phyloP scores from a whole-genome alignment of 1,140 invertebrate genomes.

The Cherax quadricarinatus region DNA sequence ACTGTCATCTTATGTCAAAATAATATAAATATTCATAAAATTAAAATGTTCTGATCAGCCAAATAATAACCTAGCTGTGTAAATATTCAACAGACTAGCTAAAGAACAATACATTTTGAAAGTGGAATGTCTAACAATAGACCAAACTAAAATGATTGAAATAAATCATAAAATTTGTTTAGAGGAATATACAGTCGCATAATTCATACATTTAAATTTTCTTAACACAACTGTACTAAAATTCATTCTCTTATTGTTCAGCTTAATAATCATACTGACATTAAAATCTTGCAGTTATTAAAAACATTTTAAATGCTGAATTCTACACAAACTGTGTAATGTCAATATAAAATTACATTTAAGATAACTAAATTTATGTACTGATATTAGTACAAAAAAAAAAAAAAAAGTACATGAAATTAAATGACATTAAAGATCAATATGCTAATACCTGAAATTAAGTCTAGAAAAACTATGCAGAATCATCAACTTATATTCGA shows the following conservation, averaged over 20 bases:
- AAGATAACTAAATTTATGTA: background rate
- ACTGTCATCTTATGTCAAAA: background rate
- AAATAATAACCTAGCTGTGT: background rate
- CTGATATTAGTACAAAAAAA: background rate
- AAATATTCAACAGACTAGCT: conserved; percentile 31
- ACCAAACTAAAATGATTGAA: background rate
- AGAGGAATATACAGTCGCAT: background rate
- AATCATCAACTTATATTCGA: background rate
- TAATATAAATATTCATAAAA: background rate
- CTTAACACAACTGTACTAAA: too few relatives aligned
- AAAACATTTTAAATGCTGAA: background rate
- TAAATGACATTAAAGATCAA: background rate
- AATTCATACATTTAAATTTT: background rate
- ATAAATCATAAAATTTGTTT: background rate
- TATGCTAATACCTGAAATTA: background rate
- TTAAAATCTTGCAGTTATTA: background rate
- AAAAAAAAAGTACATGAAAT: background rate
- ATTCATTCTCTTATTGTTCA: background rate
- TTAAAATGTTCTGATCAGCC: background rate
- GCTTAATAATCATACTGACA: too few relatives aligned
- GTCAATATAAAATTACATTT: background rate
- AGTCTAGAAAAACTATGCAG: background rate
- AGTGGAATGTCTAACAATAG: conserved; percentile 29
- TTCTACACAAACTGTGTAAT: background rate
- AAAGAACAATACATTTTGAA: background rate